Evolutionary conservation across 2,888 invertebrate species (phyloP).

Genomic region (Acanthosepion lycidas): DNA sequence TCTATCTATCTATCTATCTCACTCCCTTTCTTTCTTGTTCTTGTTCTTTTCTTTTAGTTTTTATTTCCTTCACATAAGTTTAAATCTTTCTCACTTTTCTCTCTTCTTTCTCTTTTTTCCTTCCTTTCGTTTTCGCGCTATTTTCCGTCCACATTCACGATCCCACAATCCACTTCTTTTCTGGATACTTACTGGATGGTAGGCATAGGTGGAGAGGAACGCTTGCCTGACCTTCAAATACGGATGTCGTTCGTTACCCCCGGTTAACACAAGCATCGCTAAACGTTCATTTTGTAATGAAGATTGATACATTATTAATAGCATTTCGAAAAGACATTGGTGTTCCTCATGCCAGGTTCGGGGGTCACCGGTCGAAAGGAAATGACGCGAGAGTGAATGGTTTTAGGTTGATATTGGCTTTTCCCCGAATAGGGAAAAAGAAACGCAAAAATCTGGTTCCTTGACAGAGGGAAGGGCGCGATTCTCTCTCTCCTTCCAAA

Average conservation of each 20-base stretch:
- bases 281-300: neutral
- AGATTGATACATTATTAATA: neutral
- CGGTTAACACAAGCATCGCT: constrained; percentile 33
- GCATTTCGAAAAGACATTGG: neutral
- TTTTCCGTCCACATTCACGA: too few species aligned
- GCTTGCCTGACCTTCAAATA: constrained; percentile 17
- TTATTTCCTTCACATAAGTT: too few species aligned
- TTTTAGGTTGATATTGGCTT: neutral
- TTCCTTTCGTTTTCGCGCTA: neutral
- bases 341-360: neutral
- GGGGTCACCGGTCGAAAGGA: neutral
- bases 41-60: neutral
- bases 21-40: neutral
- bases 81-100: too few species aligned
- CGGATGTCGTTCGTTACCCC: neutral
- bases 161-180: too few species aligned
- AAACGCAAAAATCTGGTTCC: neutral
- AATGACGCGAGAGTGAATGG: neutral
- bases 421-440: neutral
- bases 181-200: too few species aligned
- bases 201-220: neutral
- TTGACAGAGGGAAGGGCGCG: neutral
- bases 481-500: neutral
- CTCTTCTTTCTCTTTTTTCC: neutral
- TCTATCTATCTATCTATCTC: neutral